phyloP scores from a whole-genome alignment of 2,797 vertebrate genomes.

The Lacerta viridis region DNA sequence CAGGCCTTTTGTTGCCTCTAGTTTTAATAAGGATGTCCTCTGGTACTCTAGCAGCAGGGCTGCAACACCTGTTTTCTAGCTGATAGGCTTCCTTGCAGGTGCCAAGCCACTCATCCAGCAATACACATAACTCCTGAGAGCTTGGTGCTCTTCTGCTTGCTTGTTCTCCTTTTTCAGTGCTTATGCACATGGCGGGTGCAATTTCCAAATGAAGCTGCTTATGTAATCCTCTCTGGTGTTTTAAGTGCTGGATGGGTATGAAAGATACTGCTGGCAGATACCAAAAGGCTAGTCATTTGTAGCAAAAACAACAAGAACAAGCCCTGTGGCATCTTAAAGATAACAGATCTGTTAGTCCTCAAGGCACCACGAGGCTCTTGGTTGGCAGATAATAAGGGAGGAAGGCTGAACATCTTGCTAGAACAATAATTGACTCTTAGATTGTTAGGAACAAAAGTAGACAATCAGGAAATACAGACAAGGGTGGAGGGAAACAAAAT shows the following conservation, averaged over 20 bases:
- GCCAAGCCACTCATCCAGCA: slow-evolving; percentile 44
- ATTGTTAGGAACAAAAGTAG: slow-evolving; percentile 27
- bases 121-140: slow-evolving; percentile 10
- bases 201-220: slow-evolving; percentile 25
- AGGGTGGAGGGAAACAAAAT: slow-evolving; percentile 20
- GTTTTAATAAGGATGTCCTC: slow-evolving; percentile 44
- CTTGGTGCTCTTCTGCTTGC: neutral
- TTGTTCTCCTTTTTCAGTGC: slow-evolving; percentile 22
- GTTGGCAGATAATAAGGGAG: neutral
- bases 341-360: slow-evolving; percentile 4
- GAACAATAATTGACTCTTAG: neutral
- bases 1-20: slow-evolving; percentile 39
- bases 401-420: neutral
- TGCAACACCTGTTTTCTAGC: slow-evolving; percentile 52
- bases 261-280: slow-evolving; percentile 2
- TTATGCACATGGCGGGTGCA: slow-evolving; percentile 22
- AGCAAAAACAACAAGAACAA: neutral
- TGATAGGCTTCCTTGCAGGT: slow-evolving; percentile 45
- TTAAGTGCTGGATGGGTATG: neutral
- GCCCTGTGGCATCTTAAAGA: slow-evolving; percentile 18
- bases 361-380: slow-evolving; percentile 2
- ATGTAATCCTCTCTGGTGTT: slow-evolving; percentile 18
- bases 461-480: slow-evolving; percentile 17
- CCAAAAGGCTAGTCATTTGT: slow-evolving; percentile 26
- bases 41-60: slow-evolving; percentile 40